Conservation (phyloP, 2,113 vertebrate species). For the Hyaena hyaena region DNA sequence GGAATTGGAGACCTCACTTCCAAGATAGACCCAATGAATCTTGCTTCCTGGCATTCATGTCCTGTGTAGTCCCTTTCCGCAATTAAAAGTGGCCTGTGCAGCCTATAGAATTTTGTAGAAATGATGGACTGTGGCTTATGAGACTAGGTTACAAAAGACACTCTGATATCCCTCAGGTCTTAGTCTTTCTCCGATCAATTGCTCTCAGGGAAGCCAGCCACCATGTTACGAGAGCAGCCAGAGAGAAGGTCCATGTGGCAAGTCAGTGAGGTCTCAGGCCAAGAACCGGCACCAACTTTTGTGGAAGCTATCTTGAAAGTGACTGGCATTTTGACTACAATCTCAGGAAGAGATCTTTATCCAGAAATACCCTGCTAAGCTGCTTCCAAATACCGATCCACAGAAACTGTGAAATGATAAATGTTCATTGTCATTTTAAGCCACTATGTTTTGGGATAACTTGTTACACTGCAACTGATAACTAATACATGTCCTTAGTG, state of each 20-base stretch:
- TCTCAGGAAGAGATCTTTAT: not conserved
- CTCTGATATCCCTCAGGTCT: not conserved
- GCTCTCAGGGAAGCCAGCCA: not conserved
- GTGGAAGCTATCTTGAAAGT: not conserved
- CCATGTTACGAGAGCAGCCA: not conserved
- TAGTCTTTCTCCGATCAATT: not conserved
- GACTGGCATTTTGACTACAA: not conserved
- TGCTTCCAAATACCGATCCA: not conserved
- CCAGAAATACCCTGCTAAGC: not conserved
- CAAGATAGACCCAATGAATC: not conserved
- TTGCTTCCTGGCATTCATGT: not conserved
- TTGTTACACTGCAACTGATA: not conserved
- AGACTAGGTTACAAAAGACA: not conserved
- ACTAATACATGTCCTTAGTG: not conserved
- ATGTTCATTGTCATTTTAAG: not conserved
- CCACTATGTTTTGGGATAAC: not conserved
- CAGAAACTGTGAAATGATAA: slow-evolving; percentile 8
- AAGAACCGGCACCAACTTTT: not conserved
- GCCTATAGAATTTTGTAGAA: not conserved
- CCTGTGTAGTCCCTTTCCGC: not conserved
- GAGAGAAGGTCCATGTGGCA: not conserved
- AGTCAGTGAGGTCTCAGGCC: not conserved
- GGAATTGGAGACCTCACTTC: not conserved
- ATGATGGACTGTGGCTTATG: not conserved
- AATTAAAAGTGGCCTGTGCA: not conserved